Conservation (phyloP, 2,113 vertebrate genomes). For the Phyllopteryx taeniolatus region DNA sequence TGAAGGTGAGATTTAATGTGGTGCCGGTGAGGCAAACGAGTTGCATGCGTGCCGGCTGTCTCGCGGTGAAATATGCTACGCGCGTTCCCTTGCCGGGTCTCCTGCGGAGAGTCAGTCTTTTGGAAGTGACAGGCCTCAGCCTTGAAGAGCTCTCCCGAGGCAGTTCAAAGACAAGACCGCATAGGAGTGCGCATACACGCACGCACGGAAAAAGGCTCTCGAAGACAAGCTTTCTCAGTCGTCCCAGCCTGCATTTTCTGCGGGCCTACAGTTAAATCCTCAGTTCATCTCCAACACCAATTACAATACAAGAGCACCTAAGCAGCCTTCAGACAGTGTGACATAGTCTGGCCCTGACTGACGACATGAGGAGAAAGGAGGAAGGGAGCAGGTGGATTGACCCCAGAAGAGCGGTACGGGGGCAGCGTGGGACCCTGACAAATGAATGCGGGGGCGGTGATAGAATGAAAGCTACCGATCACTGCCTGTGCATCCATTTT, state of each 20-base stretch:
- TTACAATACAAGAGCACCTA: constrained; percentile 12
- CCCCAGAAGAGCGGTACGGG: constrained; percentile 5
- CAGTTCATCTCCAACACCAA: constrained; percentile 8
- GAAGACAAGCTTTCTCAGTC: not conserved
- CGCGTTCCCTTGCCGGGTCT: constrained; percentile 32
- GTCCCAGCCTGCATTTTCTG: constrained; percentile 4
- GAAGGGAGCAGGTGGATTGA: constrained; percentile 30
- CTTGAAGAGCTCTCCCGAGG: constrained; percentile 46
- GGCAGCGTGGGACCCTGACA: constrained; percentile 33
- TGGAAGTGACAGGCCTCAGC: constrained; percentile 49
- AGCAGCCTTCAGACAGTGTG: constrained; percentile 41
- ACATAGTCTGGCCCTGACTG: constrained; percentile 47
- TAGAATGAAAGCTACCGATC: not conserved
- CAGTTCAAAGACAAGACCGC: constrained; percentile 43
- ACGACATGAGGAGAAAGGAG: constrained; percentile 41
- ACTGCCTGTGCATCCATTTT: not conserved
- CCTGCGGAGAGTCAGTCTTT: constrained; percentile 35
- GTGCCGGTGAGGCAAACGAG: constrained; percentile 8
- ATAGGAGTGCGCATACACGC: constrained; percentile 25
- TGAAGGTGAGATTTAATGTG: constrained; percentile 45
- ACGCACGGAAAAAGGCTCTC: constrained; percentile 11
- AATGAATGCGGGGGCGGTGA: constrained; percentile 1
- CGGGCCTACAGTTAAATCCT: constrained; percentile 17
- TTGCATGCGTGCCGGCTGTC: constrained; percentile 36
- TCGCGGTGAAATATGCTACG: constrained; percentile 27